phyloP scores from a whole-genome alignment of 2,888 invertebrate species.

The Cyaniris semiargus region DNA sequence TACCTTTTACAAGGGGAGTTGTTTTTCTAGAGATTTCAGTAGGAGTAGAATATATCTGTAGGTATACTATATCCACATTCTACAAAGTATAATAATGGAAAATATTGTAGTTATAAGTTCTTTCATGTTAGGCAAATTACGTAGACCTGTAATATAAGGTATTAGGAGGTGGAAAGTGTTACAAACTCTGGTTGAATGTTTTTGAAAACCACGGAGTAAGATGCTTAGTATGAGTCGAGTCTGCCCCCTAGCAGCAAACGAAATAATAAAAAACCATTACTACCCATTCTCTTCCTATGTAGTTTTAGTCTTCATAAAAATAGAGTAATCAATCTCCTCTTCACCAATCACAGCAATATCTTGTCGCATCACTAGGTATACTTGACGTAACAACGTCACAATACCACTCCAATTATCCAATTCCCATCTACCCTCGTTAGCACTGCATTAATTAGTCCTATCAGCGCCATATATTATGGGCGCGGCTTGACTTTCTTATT shows the following conservation, averaged over 20 bases:
- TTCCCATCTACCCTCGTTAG: conserved; percentile 43
- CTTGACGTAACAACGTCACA: conserved; percentile 43
- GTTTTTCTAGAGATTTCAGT: conserved; percentile 23
- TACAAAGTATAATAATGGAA: no score
- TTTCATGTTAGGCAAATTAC: no score
- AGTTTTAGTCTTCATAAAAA: not conserved
- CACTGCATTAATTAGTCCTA: conserved; percentile 43
- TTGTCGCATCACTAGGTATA: not conserved
- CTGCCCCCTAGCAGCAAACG: no score
- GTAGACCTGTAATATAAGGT: no score
- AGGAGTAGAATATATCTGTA: not conserved
- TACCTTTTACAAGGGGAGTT: not conserved
- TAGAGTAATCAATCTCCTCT: not conserved
- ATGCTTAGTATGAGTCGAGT: not conserved
- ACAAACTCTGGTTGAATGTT: no score
- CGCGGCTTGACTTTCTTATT: conserved; percentile 13
- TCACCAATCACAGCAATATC: not conserved
- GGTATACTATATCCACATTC: no score
- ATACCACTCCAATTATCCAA: conserved; percentile 57
- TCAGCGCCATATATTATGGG: conserved; percentile 25
- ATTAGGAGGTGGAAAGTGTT: no score
- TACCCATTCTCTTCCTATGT: no score
- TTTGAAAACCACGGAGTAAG: no score
- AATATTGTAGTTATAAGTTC: no score
- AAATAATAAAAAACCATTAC: no score